Conservation (phyloP, 92 coral and sea anemone species). For the Zoanthus sansibaricus region DNA sequence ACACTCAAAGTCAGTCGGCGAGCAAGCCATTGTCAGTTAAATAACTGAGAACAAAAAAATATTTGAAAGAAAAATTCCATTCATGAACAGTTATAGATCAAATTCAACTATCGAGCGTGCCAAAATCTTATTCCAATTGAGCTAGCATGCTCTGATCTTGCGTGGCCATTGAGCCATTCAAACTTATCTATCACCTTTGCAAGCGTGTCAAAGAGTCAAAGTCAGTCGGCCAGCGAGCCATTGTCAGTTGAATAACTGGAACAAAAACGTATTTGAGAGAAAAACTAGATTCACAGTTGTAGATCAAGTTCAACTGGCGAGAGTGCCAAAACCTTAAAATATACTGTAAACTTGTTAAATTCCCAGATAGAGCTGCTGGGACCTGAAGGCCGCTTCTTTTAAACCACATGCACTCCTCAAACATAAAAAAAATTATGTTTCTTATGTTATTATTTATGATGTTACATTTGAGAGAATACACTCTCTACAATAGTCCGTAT, state of each 20-base stretch:
- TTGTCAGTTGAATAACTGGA: neutral
- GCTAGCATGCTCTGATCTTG: too few relatives aligned
- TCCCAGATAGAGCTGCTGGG: neutral
- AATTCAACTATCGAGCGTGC: neutral
- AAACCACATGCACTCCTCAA: neutral
- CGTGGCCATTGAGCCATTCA: neutral
- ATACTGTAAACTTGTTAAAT: neutral
- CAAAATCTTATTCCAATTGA: neutral
- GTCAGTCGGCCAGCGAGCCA: conserved; percentile 1
- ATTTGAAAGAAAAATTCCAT: neutral
- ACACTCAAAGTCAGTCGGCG: neutral
- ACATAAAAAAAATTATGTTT: neutral
- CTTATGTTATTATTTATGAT: too few relatives aligned
- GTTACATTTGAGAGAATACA: too few relatives aligned
- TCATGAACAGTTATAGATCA: neutral
- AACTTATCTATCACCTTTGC: neutral
- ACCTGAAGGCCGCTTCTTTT: neutral
- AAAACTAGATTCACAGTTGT: neutral
- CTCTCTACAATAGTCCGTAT: too few relatives aligned
- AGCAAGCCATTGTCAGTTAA: neutral
- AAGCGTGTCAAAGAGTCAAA: neutral
- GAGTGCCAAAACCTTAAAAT: neutral
- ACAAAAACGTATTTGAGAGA: neutral
- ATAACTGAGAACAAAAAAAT: neutral
- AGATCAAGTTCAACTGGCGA: neutral